Conservation (phyloP, 2,113 vertebrate species). For the Raja brachyura region DNA sequence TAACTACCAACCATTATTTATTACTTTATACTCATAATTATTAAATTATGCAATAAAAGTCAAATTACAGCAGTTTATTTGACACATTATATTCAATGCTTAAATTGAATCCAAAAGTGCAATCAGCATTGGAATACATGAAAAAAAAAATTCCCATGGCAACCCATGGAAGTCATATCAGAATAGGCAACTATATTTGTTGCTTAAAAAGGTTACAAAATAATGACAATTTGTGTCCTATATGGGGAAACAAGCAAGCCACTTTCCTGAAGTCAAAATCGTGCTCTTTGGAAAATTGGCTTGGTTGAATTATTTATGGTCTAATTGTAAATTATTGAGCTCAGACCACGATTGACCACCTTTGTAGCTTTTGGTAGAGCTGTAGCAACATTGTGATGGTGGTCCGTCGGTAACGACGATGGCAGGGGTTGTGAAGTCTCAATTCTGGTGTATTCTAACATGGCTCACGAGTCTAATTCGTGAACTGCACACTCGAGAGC, state of each 20-base stretch:
- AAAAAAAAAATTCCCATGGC: background rate
- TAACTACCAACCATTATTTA: background rate
- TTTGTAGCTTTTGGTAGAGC: background rate
- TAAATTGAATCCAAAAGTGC: conserved; percentile 29
- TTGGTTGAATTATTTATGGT: background rate
- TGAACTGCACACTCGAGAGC: too few relatives aligned
- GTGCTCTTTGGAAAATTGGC: too few relatives aligned
- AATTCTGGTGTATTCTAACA: too few relatives aligned
- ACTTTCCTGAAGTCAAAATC: background rate
- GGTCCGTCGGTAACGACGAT: too few relatives aligned
- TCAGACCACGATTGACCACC: background rate
- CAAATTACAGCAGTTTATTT: background rate
- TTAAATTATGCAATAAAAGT: background rate
- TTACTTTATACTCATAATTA: background rate
- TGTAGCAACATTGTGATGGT: background rate
- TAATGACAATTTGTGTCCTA: background rate
- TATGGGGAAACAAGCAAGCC: background rate
- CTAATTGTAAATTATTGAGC: background rate
- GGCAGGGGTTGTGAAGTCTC: too few relatives aligned
- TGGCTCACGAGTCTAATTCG: too few relatives aligned
- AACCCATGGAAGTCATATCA: background rate
- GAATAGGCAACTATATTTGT: background rate
- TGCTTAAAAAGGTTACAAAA: background rate
- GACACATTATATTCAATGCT: background rate
- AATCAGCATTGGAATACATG: background rate